Conservation (phyloP, 2,113 vertebrate genomes). For the Pituophis catenifer region DNA sequence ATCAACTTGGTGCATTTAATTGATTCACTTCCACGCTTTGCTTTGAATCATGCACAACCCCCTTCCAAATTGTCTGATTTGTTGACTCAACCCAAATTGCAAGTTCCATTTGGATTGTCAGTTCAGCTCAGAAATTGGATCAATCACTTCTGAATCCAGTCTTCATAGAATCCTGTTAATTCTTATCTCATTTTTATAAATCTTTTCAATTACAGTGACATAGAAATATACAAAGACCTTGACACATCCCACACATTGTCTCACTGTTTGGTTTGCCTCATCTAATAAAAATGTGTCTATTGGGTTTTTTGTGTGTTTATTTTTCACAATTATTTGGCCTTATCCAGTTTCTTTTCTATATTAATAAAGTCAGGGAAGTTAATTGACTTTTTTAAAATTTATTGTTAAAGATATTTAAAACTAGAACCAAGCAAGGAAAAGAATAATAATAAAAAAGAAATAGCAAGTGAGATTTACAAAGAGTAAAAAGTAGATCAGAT, state of each 20-base stretch:
- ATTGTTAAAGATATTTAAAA: background rate
- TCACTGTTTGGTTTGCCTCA: background rate
- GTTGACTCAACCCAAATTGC: background rate
- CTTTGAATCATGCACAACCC: background rate
- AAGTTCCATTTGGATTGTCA: background rate
- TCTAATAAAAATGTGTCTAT: slow-evolving; percentile 19
- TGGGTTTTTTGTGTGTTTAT: slow-evolving; percentile 2
- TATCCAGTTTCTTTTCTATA: slow-evolving; percentile 30
- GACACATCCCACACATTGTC: slow-evolving; percentile 5
- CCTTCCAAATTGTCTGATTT: background rate
- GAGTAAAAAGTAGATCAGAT: background rate
- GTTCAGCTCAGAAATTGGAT: background rate
- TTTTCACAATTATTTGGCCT: slow-evolving; percentile 42
- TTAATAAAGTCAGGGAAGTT: slow-evolving; percentile 34
- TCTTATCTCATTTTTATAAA: background rate
- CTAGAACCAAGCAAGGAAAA: background rate
- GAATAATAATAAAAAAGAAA: background rate
- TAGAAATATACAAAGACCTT: slow-evolving; percentile 28
- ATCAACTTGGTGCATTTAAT: background rate
- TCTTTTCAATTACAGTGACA: slow-evolving; percentile 31
- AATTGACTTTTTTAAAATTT: slow-evolving; percentile 2
- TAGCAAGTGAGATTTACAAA: background rate
- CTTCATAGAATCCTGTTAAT: background rate
- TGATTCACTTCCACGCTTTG: background rate
- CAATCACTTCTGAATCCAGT: background rate